Base-by-base conservation (phyloP, 2,113 vertebrate species). In the Paraplagusia blochii region DNA sequence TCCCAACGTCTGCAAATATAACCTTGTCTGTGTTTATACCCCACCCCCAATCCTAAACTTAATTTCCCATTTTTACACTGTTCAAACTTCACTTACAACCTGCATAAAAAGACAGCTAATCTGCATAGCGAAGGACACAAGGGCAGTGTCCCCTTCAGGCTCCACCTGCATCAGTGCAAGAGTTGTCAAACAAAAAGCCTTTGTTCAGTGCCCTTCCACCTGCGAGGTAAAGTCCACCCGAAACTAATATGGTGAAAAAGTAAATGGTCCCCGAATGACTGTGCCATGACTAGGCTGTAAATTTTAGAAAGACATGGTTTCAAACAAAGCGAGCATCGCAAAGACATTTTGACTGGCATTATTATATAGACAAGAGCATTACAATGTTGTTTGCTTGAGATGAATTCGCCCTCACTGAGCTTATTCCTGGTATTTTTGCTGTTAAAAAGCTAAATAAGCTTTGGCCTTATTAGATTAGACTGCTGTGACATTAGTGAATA, bases 151-250 rank as follows among this genome's bases (percentile, higher is more conserved):
- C 68, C 66, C 78, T 44, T 29, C 22, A 4, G 52, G 3, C 67
- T 70, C 62, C 74, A 76, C 82, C 76, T 81, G 69, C 66, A 65
- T 36, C 22, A 42, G 59, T 12, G 1, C 55, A 58, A 55, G 40
- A 44, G 46, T 15, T 22, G 35, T 63, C 19, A 68, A 76, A 87
- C 80, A 83, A 85, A 81, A 71, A 60, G 72, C 53, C 80, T 80
- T 87, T 88, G 83, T 86, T 78, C 72, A 9, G 53, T 66, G 60
- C 55, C 56, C 8, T 60, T 76, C 44, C 66, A 80, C 73, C 80
- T 71, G 71, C 68, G 51, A 54, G 38, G 51, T 56, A 50, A 57
- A 61, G 66, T 76, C 64, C 72, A 78, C 74, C 74, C 80, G 74
- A 76, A 67, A 58, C 74, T 43, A 49, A 43, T 36, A 76, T 72